These are phyloP conservation scores for Blastobasis adustella DNA, from an alignment of 2,888 invertebrate genomes.

Conservation along the genomic window DNA sequence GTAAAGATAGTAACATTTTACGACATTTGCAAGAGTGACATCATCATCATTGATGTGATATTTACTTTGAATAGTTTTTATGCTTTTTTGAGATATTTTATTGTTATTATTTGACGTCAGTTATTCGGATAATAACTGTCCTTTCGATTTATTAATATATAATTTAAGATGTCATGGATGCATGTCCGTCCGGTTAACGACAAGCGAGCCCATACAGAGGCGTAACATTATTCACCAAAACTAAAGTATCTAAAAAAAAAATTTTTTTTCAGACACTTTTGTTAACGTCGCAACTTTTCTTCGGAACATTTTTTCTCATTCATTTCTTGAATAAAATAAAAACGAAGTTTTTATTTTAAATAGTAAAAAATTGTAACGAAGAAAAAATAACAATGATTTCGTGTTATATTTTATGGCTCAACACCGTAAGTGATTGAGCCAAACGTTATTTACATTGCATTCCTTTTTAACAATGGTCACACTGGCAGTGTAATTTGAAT, in stretches of 20 bases:
- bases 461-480: conserved; percentile 44
- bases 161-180: conserved; percentile 37
- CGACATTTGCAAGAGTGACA: conserved; percentile 7
- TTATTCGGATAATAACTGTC: background rate
- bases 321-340: conserved; percentile 9
- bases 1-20: background rate
- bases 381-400: conserved; percentile 38
- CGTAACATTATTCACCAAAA: conserved; percentile 35
- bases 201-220: conserved; percentile 70
- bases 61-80: conserved; percentile 16
- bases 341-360: conserved; percentile 19
- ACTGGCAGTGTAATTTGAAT: conserved; percentile 30
- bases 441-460: conserved; percentile 71
- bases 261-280: background rate
- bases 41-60: conserved; percentile 23
- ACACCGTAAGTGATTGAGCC: conserved; percentile 38
- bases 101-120: background rate
- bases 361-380: conserved; percentile 12
- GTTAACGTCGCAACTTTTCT: background rate
- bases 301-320: conserved; percentile 9
- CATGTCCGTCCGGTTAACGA: conserved; percentile 66
- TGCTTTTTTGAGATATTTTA: background rate
- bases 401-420: conserved; percentile 48
- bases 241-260: conserved; percentile 12
- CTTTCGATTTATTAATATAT: conserved; percentile 1